Percentiles rank a stretch among this genome's conserved stretches.
phyloP scores from a whole-genome alignment of 2,888 invertebrate genomes.

The Zaprionus obscuricornis region DNA sequence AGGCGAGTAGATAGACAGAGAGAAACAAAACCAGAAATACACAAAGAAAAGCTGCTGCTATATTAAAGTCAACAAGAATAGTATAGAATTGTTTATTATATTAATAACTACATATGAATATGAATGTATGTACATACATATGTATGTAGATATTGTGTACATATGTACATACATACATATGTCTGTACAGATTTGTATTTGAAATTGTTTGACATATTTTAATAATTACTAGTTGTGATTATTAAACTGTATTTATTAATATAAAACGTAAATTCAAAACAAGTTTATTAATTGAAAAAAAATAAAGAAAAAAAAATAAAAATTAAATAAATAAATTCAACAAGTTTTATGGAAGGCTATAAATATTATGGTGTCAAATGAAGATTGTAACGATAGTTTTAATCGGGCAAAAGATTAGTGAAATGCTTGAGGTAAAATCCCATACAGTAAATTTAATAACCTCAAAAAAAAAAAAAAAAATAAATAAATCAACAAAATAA shows the following conservation, averaged over 20 bases:
- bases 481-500: no score
- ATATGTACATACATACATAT: conserved; percentile 3
- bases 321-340: no score
- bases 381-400: conserved; percentile 7
- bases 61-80: conserved; percentile 32
- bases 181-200: no score
- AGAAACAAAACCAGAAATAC: conserved; percentile 47
- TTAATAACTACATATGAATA: no score
- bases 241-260: no score
- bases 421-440: neutral
- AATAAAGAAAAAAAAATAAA: no score
- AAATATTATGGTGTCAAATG: conserved; percentile 2
- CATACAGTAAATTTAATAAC: no score
- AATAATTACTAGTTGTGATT: no score
- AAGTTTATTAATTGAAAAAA: neutral
- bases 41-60: conserved; percentile 40
- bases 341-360: neutral
- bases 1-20: conserved; percentile 35
- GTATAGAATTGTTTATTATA: conserved; percentile 21
- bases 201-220: conserved; percentile 13
- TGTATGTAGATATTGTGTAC: conserved; percentile 1
- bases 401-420: conserved; percentile 16
- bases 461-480: no score
- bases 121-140: conserved; percentile 3
- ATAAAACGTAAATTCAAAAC: neutral